Base-by-base conservation (phyloP, 2,113 vertebrate species). In the Uropsilus gracilis region DNA sequence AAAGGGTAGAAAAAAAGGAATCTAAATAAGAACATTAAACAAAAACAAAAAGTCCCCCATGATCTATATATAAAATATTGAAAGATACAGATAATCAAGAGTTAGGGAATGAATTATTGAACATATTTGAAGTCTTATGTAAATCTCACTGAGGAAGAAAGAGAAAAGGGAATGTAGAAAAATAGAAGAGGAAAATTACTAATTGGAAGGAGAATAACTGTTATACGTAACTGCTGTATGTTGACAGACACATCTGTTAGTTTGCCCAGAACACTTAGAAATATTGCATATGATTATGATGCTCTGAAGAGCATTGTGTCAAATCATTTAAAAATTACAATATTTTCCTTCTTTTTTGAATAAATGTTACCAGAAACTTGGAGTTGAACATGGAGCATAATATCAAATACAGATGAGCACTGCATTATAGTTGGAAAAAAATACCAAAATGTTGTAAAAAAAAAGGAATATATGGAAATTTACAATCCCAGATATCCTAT, bases 191-290 rank as follows among this genome's bases (percentile, higher is more conserved):
- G n/a, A n/a, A n/a, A n/a, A n/a, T n/a, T n/a, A n/a, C n/a, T n/a
- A n/a, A n/a, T n/a, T n/a, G n/a, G n/a, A n/a, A n/a, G n/a, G n/a
- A n/a, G n/a, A n/a, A n/a, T n/a, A n/a, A n/a, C n/a, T n/a, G n/a
- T n/a, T n/a, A n/a, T n/a, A n/a, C n/a, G n/a, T n/a, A n/a, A n/a
- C n/a, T n/a, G n/a, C n/a, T n/a, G n/a, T 63, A 8, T 66, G 42
- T 34, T 77, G 30, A 84, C 86, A 83, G 66, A 42, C 0, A 32
- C 20, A 68, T 77, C 2, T 55, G 8, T 77, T 77, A 73, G 14
- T 94, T 83, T 78, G 46, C 57, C 39, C 37, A 63, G 48, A 53
- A 80, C 5, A 80, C 83, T 86, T 86, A 86, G 32, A 89, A 90
- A 69, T 7, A 89, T 14, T 50, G 5, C 18, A 72, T 83, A 61